A percentile compares a stretch with the other conserved stretches of the same genome.
Conservation (phyloP, 2,797 vertebrate genomes). For the Dermochelys coriacea region DNA sequence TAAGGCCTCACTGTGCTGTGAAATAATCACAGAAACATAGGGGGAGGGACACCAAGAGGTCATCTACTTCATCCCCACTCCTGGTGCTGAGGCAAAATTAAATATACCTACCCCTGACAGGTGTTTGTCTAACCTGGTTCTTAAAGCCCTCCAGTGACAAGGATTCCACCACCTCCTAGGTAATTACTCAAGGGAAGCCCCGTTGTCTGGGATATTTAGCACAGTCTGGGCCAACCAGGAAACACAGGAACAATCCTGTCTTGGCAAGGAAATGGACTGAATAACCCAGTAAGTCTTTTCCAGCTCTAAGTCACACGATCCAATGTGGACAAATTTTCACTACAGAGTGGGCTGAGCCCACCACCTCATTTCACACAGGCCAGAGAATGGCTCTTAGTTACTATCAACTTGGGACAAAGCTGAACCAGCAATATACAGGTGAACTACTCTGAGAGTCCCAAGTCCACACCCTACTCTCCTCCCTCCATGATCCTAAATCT, state of each 20-base stretch:
- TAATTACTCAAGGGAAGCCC: not conserved
- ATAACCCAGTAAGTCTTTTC: not conserved
- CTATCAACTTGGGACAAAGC: not conserved
- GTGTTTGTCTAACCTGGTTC: not conserved
- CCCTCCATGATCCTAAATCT: not conserved
- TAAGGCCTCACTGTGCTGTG: not conserved
- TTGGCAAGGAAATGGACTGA: not conserved
- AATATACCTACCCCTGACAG: not conserved
- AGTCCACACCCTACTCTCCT: not conserved
- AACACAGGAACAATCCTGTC: not conserved
- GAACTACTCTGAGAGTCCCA: accelerated
- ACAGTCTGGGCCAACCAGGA: not conserved
- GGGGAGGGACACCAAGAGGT: not conserved
- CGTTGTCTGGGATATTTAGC: not conserved
- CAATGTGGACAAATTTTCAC: too few species aligned
- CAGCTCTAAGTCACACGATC: accelerated
- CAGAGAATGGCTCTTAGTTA: not conserved
- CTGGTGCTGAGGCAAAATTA: not conserved
- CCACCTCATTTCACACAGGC: not conserved
- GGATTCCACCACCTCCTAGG: not conserved
- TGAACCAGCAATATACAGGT: accelerated
- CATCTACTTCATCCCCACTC: not conserved
- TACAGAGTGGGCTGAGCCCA: not conserved
- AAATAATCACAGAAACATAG: not conserved
- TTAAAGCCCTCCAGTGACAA: not conserved